These are phyloP conservation scores for Anthopleura sola DNA, from an alignment of 64 coral and sea anemone species.

Conservation along the genomic window DNA sequence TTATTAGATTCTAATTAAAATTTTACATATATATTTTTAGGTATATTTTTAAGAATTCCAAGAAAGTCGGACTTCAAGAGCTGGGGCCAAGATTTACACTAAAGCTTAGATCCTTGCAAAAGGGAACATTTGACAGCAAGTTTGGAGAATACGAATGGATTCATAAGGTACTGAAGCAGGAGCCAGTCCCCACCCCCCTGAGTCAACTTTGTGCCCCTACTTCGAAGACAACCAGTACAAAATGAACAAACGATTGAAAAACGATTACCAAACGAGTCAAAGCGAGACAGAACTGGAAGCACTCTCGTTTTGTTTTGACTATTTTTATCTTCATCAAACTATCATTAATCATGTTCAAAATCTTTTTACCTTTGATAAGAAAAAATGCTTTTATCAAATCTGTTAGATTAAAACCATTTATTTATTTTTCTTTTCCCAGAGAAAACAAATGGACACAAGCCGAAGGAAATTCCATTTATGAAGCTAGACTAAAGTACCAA, in stretches of 20 bases:
- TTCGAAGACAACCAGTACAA: no score
- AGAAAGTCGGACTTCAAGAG: slow-evolving; percentile 96
- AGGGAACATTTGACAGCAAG: slow-evolving; percentile 89
- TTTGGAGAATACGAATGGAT: slow-evolving; percentile 98
- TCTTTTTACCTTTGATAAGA: neutral
- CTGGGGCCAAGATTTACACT: slow-evolving; percentile 92
- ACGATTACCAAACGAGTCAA: neutral
- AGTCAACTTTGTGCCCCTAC: no score
- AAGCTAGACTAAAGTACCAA: neutral
- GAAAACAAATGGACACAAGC: slow-evolving; percentile 82
- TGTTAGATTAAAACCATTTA: neutral
- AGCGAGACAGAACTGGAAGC: neutral
- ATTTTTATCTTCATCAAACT: neutral
- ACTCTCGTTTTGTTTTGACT: neutral
- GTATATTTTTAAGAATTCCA: slow-evolving; percentile 93
- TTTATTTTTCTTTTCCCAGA: slow-evolving; percentile 45
- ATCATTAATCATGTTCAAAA: neutral
- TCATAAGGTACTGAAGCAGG: slow-evolving; percentile 73
- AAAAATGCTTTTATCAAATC: slow-evolving; percentile 14
- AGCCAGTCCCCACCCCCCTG: no score
- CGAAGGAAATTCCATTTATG: slow-evolving; percentile 64
- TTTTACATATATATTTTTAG: slow-evolving; percentile 17
- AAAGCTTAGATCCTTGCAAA: slow-evolving; percentile 85
- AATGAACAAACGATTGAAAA: neutral
- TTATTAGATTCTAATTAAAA: neutral